Percentiles rank a stretch among this genome's conserved stretches.
phyloP scores from a whole-genome alignment of 2,797 vertebrate genomes.

The Rhinichthys osculus region DNA sequence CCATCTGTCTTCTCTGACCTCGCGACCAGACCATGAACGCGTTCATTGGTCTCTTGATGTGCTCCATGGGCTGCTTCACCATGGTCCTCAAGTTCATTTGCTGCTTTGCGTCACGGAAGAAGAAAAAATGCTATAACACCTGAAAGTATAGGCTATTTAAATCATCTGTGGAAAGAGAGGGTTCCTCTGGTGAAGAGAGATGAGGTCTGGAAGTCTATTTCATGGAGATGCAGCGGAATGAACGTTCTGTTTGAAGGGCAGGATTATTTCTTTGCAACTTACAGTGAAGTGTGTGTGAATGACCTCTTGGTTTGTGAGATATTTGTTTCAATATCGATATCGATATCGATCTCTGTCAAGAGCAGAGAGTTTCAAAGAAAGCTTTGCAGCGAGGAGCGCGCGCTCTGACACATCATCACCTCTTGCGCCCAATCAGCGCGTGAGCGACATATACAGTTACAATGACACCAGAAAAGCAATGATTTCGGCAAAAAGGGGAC shows the following conservation, averaged over 20 bases:
- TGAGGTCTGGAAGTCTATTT: not conserved
- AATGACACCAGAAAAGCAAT: conserved; percentile 14
- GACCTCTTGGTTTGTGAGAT: conserved; percentile 6
- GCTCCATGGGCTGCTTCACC: conserved; percentile 75
- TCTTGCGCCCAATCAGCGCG: conserved; percentile 33
- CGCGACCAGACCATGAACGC: conserved; percentile 99
- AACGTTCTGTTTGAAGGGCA: not conserved
- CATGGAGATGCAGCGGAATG: not conserved
- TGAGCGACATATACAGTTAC: conserved; percentile 32
- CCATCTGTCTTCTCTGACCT: conserved; percentile 94
- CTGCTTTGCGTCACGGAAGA: conserved; percentile 19
- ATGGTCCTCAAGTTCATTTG: conserved; percentile 57
- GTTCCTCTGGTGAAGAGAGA: not conserved
- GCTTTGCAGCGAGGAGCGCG: conserved; percentile 20
- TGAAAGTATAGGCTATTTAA: not conserved
- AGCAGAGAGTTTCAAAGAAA: conserved; percentile 26
- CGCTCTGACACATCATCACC: conserved; percentile 25
- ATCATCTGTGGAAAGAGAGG: not conserved
- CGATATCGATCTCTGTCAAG: conserved; percentile 3
- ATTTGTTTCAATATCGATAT: conserved; percentile 42
- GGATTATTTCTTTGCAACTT: not conserved
- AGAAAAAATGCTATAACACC: not conserved
- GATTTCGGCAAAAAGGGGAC: conserved; percentile 1
- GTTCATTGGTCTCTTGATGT: conserved; percentile 96
- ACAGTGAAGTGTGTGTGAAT: not conserved